Percentiles rank a stretch among this genome's conserved stretches.
phyloP scores from a whole-genome alignment of 2,113 vertebrate species.

The Elgaria multicarinata region DNA sequence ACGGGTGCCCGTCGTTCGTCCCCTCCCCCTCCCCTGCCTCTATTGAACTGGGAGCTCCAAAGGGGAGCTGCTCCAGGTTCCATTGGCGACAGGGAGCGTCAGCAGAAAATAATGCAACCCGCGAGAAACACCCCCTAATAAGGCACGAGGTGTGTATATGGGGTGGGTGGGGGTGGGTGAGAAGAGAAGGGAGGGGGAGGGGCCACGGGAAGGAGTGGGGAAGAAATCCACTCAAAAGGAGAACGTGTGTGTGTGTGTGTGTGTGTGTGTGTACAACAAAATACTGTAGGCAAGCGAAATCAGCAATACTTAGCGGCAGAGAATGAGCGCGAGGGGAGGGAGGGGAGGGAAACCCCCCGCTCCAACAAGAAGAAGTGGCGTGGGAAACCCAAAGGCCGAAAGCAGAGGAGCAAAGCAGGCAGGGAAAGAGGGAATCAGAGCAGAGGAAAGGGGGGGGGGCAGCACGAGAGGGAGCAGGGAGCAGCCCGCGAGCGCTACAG shows the following conservation, averaged over 20 bases:
- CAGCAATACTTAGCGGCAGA: background rate
- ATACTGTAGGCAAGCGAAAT: background rate
- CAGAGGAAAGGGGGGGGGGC: background rate
- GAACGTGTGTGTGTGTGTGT: background rate
- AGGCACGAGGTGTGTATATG: background rate
- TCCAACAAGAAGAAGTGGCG: too few species aligned
- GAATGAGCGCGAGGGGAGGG: background rate
- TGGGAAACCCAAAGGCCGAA: background rate
- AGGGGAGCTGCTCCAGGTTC: background rate
- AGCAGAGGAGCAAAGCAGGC: background rate
- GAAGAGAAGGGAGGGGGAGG: background rate
- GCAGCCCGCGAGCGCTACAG: constrained; percentile 10
- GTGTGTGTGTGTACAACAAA: background rate
- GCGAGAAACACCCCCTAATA: background rate
- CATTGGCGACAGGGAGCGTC: background rate
- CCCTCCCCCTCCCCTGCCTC: too few species aligned
- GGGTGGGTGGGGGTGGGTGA: background rate
- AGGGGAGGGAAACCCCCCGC: background rate
- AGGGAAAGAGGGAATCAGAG: constrained; percentile 8
- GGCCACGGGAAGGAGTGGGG: background rate
- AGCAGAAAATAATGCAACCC: background rate
- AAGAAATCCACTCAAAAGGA: background rate
- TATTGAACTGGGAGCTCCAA: background rate
- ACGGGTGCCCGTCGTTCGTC: background rate
- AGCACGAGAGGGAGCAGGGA: background rate